Conservation (phyloP, 2,797 vertebrate genomes). For the Prunella strophiata region DNA sequence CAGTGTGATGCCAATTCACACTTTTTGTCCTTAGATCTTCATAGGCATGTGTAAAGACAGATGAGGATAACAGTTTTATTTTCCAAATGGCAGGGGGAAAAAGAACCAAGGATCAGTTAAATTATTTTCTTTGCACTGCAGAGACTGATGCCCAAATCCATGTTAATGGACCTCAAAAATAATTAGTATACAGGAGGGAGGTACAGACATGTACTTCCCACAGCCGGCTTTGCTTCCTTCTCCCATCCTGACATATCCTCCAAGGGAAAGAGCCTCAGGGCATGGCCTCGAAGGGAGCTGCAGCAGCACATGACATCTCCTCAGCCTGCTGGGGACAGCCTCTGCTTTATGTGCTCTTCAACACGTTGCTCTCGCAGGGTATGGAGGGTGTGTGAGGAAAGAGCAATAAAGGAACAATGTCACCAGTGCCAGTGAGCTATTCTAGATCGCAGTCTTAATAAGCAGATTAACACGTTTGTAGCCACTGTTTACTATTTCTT, state of each 20-base stretch:
- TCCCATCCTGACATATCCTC: rapidly evolving
- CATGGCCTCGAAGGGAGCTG: not conserved
- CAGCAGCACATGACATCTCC: not conserved
- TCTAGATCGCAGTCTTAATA: not conserved
- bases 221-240: not conserved
- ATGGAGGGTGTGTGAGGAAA: rapidly evolving
- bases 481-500: not conserved
- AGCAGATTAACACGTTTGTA: not conserved
- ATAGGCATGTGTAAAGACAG: not conserved
- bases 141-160: not conserved
- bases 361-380: not conserved
- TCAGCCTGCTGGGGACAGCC: not conserved
- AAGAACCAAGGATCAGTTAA: not conserved
- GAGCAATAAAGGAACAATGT: not conserved
- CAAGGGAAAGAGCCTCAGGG: not conserved
- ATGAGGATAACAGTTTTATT: not conserved
- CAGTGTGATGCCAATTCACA: not conserved
- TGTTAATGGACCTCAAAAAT: not conserved
- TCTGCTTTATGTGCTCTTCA: not conserved
- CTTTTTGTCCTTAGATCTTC: not conserved
- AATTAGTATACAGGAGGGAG: not conserved
- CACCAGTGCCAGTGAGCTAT: not conserved
- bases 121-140: not conserved
- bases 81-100: rapidly evolving
- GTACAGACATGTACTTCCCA: not conserved